Percentiles rank a stretch among this genome's conserved stretches.
These are phyloP conservation scores for Cheilosia urbana DNA, from an alignment of 2,888 invertebrate genomes.

Conservation along the genomic window DNA sequence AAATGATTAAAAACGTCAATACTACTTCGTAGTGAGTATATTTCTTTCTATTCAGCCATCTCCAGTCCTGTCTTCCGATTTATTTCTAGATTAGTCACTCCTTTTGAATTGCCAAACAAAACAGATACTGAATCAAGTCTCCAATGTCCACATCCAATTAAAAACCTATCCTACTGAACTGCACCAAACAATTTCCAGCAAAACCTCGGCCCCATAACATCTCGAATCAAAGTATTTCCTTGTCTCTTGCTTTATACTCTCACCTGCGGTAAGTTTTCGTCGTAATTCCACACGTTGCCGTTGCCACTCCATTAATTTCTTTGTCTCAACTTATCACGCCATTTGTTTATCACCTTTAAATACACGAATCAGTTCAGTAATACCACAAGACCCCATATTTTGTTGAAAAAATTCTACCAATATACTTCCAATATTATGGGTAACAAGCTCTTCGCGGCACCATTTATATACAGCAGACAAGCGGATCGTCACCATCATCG, in stretches of 20 bases:
- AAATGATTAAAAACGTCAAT: too few relatives aligned
- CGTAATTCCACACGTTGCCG: background rate
- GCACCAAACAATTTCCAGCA: background rate
- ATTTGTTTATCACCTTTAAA: conserved; percentile 40
- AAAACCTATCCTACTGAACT: background rate
- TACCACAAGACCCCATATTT: conserved; percentile 36
- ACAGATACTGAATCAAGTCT: too few relatives aligned
- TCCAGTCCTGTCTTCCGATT: too few relatives aligned
- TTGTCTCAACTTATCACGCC: conserved; percentile 31
- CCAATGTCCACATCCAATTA: too few relatives aligned
- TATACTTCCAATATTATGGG: conserved; percentile 61
- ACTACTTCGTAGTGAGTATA: too few relatives aligned
- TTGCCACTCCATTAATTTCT: conserved; percentile 2
- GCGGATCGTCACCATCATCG: conserved; percentile 36
- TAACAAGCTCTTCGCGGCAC: conserved; percentile 50
- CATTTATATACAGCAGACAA: conserved; percentile 17
- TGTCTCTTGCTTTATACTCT: conserved; percentile 7
- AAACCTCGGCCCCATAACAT: background rate
- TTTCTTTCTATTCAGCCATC: too few relatives aligned
- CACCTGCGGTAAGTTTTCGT: background rate
- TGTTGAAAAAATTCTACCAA: conserved; percentile 48
- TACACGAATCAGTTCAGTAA: conserved; percentile 48
- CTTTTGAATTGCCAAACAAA: too few relatives aligned
- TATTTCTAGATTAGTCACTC: too few relatives aligned
- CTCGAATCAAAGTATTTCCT: background rate